Percentiles rank a stretch among this genome's conserved stretches.
Conservation (phyloP, 2,888 invertebrate genomes). For the Cerceris rybyensis region DNA sequence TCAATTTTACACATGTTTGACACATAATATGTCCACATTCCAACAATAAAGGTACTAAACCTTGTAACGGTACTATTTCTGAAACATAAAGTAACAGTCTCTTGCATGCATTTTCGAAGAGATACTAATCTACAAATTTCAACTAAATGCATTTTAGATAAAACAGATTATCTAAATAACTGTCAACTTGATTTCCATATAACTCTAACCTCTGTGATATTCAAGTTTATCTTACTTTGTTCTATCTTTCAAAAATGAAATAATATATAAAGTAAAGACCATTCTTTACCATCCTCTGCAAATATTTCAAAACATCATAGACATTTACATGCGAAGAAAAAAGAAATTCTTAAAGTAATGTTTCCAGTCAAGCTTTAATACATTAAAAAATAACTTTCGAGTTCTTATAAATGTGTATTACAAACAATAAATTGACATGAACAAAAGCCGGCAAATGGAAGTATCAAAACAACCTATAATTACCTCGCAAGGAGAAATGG, state of each 20-base stretch:
- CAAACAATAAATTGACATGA: background rate
- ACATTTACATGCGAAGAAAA: background rate
- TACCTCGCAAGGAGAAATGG: constrained; percentile 69
- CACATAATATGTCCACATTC: constrained; percentile 88
- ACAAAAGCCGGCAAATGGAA: constrained; percentile 9
- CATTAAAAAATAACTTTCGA: background rate
- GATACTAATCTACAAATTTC: background rate
- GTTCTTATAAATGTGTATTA: background rate
- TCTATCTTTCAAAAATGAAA: background rate
- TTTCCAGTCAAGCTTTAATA: background rate
- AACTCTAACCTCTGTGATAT: constrained; percentile 34
- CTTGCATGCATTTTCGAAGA: background rate
- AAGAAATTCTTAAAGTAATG: background rate
- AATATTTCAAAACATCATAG: too few species aligned
- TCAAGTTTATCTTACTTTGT: background rate
- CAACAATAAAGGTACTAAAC: constrained; percentile 84
- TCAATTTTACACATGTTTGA: constrained; percentile 84
- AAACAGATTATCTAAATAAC: background rate
- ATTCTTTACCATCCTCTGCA: too few species aligned
- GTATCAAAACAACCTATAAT: constrained; percentile 15
- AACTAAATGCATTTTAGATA: background rate
- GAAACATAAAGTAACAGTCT: constrained; percentile 31
- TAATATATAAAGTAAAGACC: background rate
- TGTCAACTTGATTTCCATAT: background rate
- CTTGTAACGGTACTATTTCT: constrained; percentile 38